Conservation (phyloP, 2,797 vertebrate genomes). For the Phyllotis vaccarum region DNA sequence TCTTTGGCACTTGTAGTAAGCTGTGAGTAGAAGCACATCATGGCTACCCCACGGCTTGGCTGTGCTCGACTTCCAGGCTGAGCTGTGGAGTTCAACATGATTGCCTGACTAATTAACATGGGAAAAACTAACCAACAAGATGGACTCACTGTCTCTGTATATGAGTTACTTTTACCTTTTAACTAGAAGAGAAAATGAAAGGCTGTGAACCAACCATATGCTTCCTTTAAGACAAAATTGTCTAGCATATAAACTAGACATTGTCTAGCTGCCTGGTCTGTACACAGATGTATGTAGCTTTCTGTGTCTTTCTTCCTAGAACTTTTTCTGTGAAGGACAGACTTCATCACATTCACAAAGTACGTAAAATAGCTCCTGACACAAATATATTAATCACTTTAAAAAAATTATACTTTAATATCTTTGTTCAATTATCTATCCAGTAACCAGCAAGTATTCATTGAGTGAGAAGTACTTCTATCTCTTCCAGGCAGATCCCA, state of each 20-base stretch:
- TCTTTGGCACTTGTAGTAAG: neutral
- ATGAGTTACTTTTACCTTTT: conserved; percentile 24
- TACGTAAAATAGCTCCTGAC: neutral
- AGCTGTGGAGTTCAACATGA: neutral
- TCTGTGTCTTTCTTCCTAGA: neutral
- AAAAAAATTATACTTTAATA: neutral
- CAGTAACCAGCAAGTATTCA: conserved; percentile 14
- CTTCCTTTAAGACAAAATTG: conserved; percentile 21
- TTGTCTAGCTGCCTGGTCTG: neutral
- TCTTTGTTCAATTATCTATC: neutral
- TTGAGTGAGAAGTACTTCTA: neutral
- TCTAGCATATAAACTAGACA: neutral
- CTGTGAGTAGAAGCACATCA: neutral
- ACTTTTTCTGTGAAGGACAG: neutral
- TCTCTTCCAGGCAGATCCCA: neutral
- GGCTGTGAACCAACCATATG: neutral
- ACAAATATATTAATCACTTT: neutral
- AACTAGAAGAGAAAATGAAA: conserved; percentile 43
- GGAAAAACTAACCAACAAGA: neutral
- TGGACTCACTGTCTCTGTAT: neutral
- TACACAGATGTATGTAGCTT: neutral
- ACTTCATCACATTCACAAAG: conserved; percentile 22
- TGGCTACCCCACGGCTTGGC: neutral
- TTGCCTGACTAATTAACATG: neutral
- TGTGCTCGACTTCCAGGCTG: neutral